Percentiles rank a stretch among this genome's conserved stretches.
These are phyloP conservation scores for Euplagia quadripunctaria DNA, from an alignment of 2,888 invertebrate species.

Conservation along the genomic window DNA sequence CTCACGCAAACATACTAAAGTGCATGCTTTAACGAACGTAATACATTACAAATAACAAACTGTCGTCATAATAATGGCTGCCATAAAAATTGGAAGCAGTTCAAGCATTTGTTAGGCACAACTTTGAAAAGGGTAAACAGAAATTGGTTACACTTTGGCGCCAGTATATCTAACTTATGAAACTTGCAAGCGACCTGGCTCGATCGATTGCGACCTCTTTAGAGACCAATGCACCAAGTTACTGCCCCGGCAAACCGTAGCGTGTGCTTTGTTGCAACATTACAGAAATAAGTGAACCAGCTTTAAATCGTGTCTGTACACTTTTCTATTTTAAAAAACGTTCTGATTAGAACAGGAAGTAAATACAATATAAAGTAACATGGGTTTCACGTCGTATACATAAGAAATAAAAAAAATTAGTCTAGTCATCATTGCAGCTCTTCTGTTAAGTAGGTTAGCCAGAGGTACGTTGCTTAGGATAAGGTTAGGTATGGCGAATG, in stretches of 20 bases:
- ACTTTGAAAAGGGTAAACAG: conserved; percentile 57
- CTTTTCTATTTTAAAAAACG: conserved; percentile 32
- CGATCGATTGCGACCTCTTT: conserved; percentile 85
- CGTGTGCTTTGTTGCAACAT: conserved; percentile 51
- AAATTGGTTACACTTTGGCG: conserved; percentile 70
- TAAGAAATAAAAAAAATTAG: neutral
- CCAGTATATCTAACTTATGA: conserved; percentile 67
- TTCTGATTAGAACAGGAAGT: conserved; percentile 18
- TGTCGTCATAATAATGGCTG: conserved; percentile 34
- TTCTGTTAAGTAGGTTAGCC: neutral
- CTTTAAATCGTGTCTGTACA: conserved; percentile 30
- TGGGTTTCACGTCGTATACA: neutral
- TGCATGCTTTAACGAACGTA: neutral
- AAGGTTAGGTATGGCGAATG: too few relatives aligned
- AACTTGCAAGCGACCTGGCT: conserved; percentile 67
- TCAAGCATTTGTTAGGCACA: conserved; percentile 51
- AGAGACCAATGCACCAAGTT: conserved; percentile 83
- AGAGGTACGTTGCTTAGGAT: neutral
- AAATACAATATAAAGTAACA: neutral
- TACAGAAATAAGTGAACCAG: conserved; percentile 46
- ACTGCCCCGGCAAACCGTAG: conserved; percentile 74
- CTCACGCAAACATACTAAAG: neutral
- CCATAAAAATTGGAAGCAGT: conserved; percentile 49
- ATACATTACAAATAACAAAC: conserved; percentile 19
- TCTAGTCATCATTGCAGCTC: neutral